A percentile compares a stretch with the other conserved stretches of the same genome.
Evolutionary conservation across 64 coral and sea anemone species (phyloP).

Genomic region (Porites australiensis): DNA sequence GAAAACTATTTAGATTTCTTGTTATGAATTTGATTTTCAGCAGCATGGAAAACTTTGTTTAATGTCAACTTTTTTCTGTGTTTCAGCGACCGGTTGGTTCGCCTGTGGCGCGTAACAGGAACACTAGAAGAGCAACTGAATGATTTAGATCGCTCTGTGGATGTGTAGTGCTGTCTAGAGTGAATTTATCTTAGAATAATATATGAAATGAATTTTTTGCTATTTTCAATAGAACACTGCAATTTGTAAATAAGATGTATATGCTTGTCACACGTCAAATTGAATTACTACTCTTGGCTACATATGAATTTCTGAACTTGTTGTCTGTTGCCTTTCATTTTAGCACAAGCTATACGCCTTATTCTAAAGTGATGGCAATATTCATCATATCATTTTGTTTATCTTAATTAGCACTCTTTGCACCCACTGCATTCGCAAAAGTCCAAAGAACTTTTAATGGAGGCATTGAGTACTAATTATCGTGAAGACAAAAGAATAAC

Average conservation of each 20-base stretch:
- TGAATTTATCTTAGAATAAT: not conserved
- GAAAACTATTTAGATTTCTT: not conserved
- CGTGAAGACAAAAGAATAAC: too few species aligned
- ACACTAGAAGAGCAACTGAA: constrained; percentile 75
- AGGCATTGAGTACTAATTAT: too few species aligned
- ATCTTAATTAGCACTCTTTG: too few species aligned
- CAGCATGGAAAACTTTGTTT: not conserved
- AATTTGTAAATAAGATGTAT: constrained; percentile 40
- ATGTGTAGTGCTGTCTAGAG: constrained; percentile 14
- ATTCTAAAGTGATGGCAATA: too few species aligned
- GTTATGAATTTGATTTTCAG: too few species aligned
- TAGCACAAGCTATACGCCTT: too few species aligned
- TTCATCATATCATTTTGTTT: too few species aligned
- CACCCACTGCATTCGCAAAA: too few species aligned
- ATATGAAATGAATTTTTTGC: not conserved
- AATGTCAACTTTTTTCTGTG: not conserved
- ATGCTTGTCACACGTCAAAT: not conserved
- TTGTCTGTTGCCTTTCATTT: not conserved
- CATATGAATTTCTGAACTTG: not conserved
- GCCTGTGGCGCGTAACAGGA: constrained; percentile 77
- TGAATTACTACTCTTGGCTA: not conserved
- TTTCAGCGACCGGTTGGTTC: constrained; percentile 81
- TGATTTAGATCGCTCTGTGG: constrained; percentile 53
- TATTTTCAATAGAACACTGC: constrained; percentile 17
- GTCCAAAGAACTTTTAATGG: too few species aligned